Percentiles rank a stretch among this genome's conserved stretches.
Evolutionary conservation across 2,888 invertebrate species (phyloP).

Genomic region (Acleris laterana): DNA sequence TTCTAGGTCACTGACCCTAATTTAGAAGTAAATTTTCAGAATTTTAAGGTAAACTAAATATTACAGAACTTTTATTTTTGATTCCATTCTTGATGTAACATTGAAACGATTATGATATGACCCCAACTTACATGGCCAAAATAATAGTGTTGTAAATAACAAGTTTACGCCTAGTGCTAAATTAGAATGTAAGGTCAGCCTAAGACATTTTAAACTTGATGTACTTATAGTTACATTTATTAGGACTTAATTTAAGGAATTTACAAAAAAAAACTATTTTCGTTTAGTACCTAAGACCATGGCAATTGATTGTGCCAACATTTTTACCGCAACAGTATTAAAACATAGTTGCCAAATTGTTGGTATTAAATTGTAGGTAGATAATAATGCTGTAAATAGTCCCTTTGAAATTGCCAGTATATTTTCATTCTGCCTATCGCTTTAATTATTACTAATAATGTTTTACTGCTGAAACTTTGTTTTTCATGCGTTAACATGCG

Average conservation of each 20-base stretch:
- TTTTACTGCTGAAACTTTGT: slow-evolving; percentile 69
- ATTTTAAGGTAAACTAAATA: slow-evolving; percentile 57
- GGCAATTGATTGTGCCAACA: slow-evolving; percentile 81
- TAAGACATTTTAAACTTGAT: slow-evolving; percentile 81
- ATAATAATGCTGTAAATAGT: slow-evolving; percentile 75
- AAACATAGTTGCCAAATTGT: slow-evolving; percentile 79
- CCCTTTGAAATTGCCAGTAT: slow-evolving; percentile 61
- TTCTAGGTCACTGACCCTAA: slow-evolving; percentile 50
- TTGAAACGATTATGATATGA: slow-evolving; percentile 59
- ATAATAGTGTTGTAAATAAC: slow-evolving; percentile 71
- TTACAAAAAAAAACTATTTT: slow-evolving; percentile 74
- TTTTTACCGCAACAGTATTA: slow-evolving; percentile 85
- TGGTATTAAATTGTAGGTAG: slow-evolving; percentile 72
- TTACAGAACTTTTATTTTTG: slow-evolving; percentile 50
- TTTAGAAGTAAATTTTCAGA: slow-evolving; percentile 57
- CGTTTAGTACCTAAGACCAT: slow-evolving; percentile 66
- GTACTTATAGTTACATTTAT: slow-evolving; percentile 75
- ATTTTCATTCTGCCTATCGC: slow-evolving; percentile 60
- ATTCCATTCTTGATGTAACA: slow-evolving; percentile 56
- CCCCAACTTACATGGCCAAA: slow-evolving; percentile 64
- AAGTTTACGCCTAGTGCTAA: slow-evolving; percentile 59
- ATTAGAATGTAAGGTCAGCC: slow-evolving; percentile 71
- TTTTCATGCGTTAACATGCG: slow-evolving; percentile 80
- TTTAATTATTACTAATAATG: slow-evolving; percentile 51
- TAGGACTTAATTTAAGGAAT: slow-evolving; percentile 69